Conservation (phyloP, 2,888 invertebrate genomes). For the Drosophila nr. fundita region DNA sequence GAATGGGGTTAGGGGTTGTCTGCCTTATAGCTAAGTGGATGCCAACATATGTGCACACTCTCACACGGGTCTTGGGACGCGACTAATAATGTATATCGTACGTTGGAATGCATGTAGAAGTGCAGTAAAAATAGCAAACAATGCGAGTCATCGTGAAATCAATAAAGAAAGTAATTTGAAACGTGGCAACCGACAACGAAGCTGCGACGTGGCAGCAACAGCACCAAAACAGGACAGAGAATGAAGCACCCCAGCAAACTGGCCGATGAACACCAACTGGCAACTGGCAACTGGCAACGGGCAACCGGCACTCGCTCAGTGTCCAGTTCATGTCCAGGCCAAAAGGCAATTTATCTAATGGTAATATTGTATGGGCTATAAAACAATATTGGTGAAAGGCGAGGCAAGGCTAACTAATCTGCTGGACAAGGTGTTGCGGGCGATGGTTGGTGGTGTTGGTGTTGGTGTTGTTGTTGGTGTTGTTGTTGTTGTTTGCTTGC, state of each 20-base stretch:
- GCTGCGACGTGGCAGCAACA: constrained; percentile 8
- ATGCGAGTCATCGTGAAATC: constrained; percentile 76
- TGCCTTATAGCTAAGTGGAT: constrained; percentile 22
- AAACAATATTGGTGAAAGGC: constrained; percentile 78
- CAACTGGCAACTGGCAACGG: neutral
- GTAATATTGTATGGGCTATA: constrained; percentile 80
- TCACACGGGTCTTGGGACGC: constrained; percentile 12
- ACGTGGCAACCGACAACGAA: constrained; percentile 54
- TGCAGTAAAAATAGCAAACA: constrained; percentile 76
- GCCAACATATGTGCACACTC: constrained; percentile 28
- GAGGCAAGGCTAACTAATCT: constrained; percentile 44
- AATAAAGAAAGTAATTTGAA: constrained; percentile 81
- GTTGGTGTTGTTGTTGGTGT: neutral
- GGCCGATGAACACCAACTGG: neutral
- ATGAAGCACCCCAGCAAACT: neutral
- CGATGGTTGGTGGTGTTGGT: neutral
- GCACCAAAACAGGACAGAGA: constrained; percentile 1
- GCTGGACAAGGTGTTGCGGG: neutral
- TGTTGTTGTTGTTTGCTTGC: neutral
- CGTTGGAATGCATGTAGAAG: constrained; percentile 72
- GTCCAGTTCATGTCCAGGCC: constrained; percentile 58
- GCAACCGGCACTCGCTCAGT: constrained; percentile 11
- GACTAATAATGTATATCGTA: constrained; percentile 33
- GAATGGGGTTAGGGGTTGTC: constrained; percentile 30
- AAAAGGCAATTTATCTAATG: constrained; percentile 78